Conservation (phyloP, 2,888 invertebrate species). For the Panzeria rudis region DNA sequence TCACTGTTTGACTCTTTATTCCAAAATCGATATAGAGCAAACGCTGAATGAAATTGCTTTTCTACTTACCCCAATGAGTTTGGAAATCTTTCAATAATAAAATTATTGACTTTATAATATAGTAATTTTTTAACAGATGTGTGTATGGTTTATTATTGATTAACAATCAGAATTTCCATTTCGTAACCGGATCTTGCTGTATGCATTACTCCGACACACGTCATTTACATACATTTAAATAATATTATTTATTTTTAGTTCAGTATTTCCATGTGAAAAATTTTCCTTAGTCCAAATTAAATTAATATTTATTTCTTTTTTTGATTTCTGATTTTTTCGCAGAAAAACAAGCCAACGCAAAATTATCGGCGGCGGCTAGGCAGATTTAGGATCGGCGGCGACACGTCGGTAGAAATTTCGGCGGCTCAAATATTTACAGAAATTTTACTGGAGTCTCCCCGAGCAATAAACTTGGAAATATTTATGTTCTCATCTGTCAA, state of each 20-base stretch:
- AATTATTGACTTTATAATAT: neutral
- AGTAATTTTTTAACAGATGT: neutral
- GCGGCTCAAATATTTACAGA: too few relatives aligned
- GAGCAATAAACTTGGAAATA: too few relatives aligned
- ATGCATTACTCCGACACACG: neutral
- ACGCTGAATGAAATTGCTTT: neutral
- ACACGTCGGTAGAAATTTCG: too few relatives aligned
- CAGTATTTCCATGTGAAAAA: neutral
- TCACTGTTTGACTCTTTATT: too few relatives aligned
- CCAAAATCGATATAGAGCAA: neutral
- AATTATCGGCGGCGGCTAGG: too few relatives aligned
- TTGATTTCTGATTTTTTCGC: conserved; percentile 11
- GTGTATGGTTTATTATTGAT: too few relatives aligned
- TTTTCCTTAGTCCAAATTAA: neutral
- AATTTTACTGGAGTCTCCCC: too few relatives aligned
- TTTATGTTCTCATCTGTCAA: too few relatives aligned
- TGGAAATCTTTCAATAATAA: neutral
- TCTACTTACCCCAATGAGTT: neutral
- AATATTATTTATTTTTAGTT: conserved; percentile 6
- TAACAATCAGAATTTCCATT: conserved; percentile 16
- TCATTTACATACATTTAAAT: neutral
- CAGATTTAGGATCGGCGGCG: too few relatives aligned
- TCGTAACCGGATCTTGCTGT: conserved; percentile 33
- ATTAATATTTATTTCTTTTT: conserved; percentile 25
- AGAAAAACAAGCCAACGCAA: too few relatives aligned